These are phyloP conservation scores for Pachyuromys duprasi DNA, from an alignment of 2,797 vertebrate genomes.

Conservation along the genomic window DNA sequence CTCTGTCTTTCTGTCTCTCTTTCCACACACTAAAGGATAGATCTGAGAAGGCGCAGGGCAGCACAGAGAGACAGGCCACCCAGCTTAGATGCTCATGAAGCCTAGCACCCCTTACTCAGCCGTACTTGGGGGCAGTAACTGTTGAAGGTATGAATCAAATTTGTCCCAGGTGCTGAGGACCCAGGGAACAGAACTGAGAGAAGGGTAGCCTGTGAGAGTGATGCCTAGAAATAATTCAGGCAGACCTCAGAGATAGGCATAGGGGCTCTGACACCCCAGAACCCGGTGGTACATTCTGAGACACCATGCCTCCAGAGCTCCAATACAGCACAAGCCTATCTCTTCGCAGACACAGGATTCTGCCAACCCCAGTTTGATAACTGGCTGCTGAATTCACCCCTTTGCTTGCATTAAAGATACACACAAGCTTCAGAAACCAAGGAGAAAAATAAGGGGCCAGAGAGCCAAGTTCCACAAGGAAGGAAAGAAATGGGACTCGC, in stretches of 20 bases:
- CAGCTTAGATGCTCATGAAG: accelerated
- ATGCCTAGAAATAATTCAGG: accelerated
- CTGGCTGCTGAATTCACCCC: background rate
- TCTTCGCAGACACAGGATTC: no score
- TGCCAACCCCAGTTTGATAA: background rate
- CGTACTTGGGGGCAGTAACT: background rate
- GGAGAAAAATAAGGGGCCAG: background rate
- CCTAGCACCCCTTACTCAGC: background rate
- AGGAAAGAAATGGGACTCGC: background rate
- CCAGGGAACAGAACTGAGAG: accelerated
- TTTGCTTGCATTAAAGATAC: background rate
- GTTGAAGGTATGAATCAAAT: accelerated
- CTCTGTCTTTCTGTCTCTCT: no score
- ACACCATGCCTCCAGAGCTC: background rate
- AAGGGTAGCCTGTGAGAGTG: accelerated
- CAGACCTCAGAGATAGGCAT: accelerated
- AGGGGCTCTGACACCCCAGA: background rate
- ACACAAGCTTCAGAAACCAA: background rate
- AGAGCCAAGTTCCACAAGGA: background rate
- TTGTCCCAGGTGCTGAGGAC: background rate
- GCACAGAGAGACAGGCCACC: background rate
- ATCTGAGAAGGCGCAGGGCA: background rate
- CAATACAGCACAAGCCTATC: background rate
- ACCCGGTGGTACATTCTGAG: background rate
- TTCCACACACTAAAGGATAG: background rate